Evolutionary conservation across 2,888 invertebrate species (phyloP).

Genomic region (Chloroclystis v-ata): DNA sequence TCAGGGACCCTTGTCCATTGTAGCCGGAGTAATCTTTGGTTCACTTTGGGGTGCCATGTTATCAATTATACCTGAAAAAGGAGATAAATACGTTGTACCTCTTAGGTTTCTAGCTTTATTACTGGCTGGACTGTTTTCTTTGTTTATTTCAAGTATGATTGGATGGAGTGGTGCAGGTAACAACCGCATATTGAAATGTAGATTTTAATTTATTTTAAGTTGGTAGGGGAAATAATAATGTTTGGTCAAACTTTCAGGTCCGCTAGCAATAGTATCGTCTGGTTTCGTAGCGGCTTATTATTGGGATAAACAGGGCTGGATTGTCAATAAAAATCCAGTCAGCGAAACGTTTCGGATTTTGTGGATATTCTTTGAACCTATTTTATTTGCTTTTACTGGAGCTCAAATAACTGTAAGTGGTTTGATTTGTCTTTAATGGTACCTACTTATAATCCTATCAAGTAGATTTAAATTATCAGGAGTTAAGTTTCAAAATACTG

Average conservation of each 20-base stretch:
- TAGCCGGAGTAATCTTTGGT: conserved; percentile 85
- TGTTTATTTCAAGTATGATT: conserved; percentile 85
- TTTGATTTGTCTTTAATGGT: too few relatives aligned
- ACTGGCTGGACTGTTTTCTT: conserved; percentile 84
- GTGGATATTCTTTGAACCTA: conserved; percentile 93
- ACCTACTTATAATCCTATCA: too few relatives aligned
- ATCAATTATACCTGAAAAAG: conserved; percentile 84
- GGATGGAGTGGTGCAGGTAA: conserved; percentile 80
- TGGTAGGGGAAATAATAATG: not conserved
- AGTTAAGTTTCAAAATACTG: too few relatives aligned
- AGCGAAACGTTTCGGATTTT: conserved; percentile 86
- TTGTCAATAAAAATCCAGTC: conserved; percentile 85
- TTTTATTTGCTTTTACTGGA: conserved; percentile 92
- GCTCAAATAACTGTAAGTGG: conserved; percentile 84
- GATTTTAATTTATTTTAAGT: not conserved
- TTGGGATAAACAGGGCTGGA: conserved; percentile 87
- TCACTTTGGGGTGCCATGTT: conserved; percentile 83
- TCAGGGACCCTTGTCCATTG: conserved; percentile 82
- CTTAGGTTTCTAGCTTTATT: conserved; percentile 84
- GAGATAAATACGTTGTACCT: conserved; percentile 82
- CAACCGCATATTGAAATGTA: not conserved
- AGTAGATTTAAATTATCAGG: too few relatives aligned
- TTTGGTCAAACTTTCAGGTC: conserved; percentile 59
- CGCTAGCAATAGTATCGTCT: conserved; percentile 84
- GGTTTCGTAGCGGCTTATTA: conserved; percentile 84